Evolutionary conservation across 1,140 invertebrate genomes (phyloP), one percentile per base, ranked within the genome.

Genomic region (Diploscapter pachys): DNA sequence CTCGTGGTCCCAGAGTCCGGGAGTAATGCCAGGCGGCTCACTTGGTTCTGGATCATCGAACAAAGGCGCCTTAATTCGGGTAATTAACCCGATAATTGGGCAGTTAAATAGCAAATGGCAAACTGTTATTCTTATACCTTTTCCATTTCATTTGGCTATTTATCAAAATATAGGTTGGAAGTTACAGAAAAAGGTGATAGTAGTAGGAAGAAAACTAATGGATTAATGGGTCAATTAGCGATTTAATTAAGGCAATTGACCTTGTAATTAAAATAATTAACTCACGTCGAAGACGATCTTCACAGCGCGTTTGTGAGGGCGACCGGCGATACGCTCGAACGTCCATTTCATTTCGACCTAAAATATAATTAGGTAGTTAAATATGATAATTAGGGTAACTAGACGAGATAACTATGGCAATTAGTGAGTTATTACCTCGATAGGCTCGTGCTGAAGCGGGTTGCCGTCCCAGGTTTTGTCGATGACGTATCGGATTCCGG

Each of bases 1-100:
- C 71, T 85, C 84, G 75, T 82, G 82, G 66, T 85, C 79, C 79
- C 78, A 85, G 4, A 85, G 82, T 50, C 72, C 78, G 48, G 81
- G 71, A 69, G 75, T 80, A 9, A 77, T 78, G 55, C 83, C 83
- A 66, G 81, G 71, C 49, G 78, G 78, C n/a, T 85, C 83, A 61
- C 76, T 78, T 52, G 83, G 79, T 55, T 85, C 82, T 52, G 81
- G 80, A 73, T 85, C 83, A 56, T 85, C 83, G 75, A 86, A 81
- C 31, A 85, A 68, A 13, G 84, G 84, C 3, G 80, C 84, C 74
- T 75, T 53, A 56, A 75, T 51, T 13, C 2, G 5, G 31, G 31
- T 31, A 31, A 31, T 31, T 31, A 31, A 31, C 31, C 31, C 31
- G 31, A 11, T 11, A 59, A 59, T 13, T 11, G 2, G 11, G 57